Percentiles rank a stretch among this genome's conserved stretches.
Evolutionary conservation across 2,888 invertebrate genomes (phyloP).

Genomic region (Leucozona laternaria): DNA sequence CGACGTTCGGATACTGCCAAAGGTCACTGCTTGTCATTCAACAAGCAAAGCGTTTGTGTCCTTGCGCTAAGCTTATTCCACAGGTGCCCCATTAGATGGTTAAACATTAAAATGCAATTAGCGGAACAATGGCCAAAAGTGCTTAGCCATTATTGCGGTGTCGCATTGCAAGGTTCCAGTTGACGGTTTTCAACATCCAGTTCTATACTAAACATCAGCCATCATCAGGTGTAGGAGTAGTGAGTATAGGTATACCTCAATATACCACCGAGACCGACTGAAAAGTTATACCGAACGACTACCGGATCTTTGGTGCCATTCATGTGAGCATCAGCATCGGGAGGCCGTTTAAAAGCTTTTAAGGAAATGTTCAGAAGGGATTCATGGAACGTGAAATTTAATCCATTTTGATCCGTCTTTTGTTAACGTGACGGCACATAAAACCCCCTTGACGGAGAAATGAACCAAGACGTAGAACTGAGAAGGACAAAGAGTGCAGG

Average conservation of each 20-base stretch:
- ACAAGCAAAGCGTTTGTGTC: constrained; percentile 3
- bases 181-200: constrained; percentile 43
- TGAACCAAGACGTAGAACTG: constrained; percentile 52
- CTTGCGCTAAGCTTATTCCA: constrained; percentile 22
- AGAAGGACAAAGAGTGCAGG: not conserved
- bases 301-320: constrained; percentile 46
- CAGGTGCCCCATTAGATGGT: constrained; percentile 67
- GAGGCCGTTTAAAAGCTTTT: constrained; percentile 74
- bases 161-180: constrained; percentile 62
- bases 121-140: constrained; percentile 74
- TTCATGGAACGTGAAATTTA: constrained; percentile 74
- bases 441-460: constrained; percentile 57
- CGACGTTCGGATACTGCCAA: not conserved
- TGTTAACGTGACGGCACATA: constrained; percentile 49
- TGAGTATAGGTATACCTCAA: not conserved
- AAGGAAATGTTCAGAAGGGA: constrained; percentile 66
- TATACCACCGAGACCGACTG: not conserved
- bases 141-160: constrained; percentile 72
- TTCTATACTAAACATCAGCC: not conserved
- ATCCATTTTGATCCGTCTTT: constrained; percentile 73
- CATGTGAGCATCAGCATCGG: constrained; percentile 63
- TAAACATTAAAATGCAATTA: constrained; percentile 75
- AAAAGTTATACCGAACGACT: not conserved
- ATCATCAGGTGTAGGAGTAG: not conserved
- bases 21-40: constrained; percentile 5